Base-by-base conservation (phyloP, 2,797 vertebrate species). In the Balearica regulorum region DNA sequence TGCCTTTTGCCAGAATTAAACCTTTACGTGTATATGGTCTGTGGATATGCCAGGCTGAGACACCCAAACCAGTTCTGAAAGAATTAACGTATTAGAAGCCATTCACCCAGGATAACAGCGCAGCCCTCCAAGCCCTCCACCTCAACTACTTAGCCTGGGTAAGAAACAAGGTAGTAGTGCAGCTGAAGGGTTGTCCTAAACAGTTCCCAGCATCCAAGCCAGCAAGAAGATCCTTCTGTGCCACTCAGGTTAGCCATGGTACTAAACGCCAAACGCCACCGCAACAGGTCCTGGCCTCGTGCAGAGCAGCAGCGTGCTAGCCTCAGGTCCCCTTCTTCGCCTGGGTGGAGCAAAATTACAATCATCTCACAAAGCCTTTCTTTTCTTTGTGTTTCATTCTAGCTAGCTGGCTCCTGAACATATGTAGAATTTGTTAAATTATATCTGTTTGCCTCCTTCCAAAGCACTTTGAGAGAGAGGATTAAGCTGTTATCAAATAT, bases 231-330 rank as follows among this genome's bases (percentile, higher is more conserved):
- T 15, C 41, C 12, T 35, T 54, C 31, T n/a, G 14, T 55, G 57
- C 8, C 16, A 4, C 25, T 71, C 33, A 21, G 15, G 44, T 16
- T 49, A 65, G 17, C 39, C 17, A 31, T 0, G 0, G 44, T 22
- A 28, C 37, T 61, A 39, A 39, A 39, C 10, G 69, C 37, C 62
- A 43, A 83, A 46, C 17, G 37, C 6, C 51, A 26, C 17, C 2
- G 1, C 26, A 2, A 5, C 16, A 5, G 2, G 11, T 37, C 12
- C 3, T 16, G 39, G 26, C 18, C 43, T n/a, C 5, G 39, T 21
- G 22, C 12, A 54, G 41, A 89, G 57, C 46, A 54, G 44, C 33
- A 62, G 10, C 0, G 1, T 10, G 8, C 46, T 25, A 75, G 46
- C 3, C 26, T 10, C 28, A 6, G 4, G 18, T 37, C 9, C 33